Conservation (phyloP, 1,140 invertebrate species). For the Cepaea nemoralis region DNA sequence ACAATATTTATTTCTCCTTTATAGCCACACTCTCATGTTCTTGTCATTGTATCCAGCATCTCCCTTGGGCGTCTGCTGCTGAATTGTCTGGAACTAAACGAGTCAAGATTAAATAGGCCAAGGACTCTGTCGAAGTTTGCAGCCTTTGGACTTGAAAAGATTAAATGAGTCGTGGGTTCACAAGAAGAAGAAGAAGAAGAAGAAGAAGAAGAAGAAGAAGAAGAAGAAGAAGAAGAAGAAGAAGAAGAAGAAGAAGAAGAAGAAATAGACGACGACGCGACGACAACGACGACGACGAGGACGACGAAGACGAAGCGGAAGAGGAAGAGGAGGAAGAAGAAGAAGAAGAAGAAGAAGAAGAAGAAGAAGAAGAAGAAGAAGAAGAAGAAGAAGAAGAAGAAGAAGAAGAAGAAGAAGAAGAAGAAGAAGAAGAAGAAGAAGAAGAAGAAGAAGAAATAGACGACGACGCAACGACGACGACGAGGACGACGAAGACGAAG, state of each 20-base stretch:
- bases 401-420: too few species aligned
- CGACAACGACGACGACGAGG: too few species aligned
- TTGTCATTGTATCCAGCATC: too few species aligned
- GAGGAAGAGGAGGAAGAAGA: background rate
- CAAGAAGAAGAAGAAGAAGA: constrained; percentile 21
- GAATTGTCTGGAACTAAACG: too few species aligned
- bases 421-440: background rate
- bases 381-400: background rate
- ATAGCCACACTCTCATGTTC: too few species aligned
- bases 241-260: constrained; percentile 22
- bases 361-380: background rate
- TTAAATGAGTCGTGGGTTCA: background rate
- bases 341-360: background rate
- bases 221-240: constrained; percentile 29
- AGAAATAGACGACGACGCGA: too few species aligned
- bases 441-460: background rate
- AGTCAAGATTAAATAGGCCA: too few species aligned
- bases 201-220: constrained; percentile 26
- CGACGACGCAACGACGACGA: background rate
- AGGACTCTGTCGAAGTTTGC: too few species aligned
- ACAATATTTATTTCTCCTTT: too few species aligned
- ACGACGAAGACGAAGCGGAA: too few species aligned
- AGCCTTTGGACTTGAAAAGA: background rate
- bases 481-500: too few species aligned
- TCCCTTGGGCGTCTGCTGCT: too few species aligned